Conservation (phyloP, 2,113 vertebrate species). For the Hydrolagus affinis region DNA sequence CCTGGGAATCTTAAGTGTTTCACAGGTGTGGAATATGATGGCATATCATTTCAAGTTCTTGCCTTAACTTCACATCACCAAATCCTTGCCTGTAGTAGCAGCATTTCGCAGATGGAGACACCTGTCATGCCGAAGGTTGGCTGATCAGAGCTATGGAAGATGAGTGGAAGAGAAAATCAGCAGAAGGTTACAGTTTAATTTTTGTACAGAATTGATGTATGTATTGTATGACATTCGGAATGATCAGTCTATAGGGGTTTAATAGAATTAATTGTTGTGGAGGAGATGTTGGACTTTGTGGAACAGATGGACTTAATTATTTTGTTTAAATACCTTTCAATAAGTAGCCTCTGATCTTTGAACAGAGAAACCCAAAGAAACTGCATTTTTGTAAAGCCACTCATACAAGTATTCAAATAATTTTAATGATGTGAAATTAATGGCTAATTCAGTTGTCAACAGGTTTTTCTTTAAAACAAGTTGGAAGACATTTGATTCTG, state of each 20-base stretch:
- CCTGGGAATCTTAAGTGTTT: no score
- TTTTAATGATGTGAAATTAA: background rate
- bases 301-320: background rate
- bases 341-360: background rate
- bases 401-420: conserved; percentile 12
- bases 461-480: background rate
- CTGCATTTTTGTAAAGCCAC: background rate
- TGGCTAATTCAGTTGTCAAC: background rate
- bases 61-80: no score
- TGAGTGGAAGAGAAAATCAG: no score
- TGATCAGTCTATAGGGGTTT: background rate
- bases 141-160: no score
- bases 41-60: no score
- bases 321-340: background rate
- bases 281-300: background rate
- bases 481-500: conserved; percentile 2
- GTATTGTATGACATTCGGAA: background rate
- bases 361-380: background rate
- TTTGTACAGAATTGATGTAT: background rate
- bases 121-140: no score
- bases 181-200: background rate
- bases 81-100: no score
- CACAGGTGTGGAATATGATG: no score
- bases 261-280: background rate
- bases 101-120: no score